These are phyloP conservation scores for Notiomystis cincta DNA, from an alignment of 2,113 vertebrate species.

Conservation along the genomic window DNA sequence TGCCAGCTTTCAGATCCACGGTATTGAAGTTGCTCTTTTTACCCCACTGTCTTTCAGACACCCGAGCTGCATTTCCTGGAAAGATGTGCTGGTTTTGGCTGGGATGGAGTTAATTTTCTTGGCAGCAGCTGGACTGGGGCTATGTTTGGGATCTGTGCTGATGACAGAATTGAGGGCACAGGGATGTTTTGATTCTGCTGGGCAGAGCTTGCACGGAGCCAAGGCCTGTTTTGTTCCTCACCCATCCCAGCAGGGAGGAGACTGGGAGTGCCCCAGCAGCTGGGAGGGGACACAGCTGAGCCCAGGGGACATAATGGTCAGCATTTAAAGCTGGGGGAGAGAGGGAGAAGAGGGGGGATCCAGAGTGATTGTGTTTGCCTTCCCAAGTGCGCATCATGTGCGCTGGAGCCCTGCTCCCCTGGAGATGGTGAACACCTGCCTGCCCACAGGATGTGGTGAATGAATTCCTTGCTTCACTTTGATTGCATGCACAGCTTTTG, in stretches of 20 bases:
- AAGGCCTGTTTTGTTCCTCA: accelerated
- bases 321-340: background rate
- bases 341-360: too few relatives aligned
- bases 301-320: background rate
- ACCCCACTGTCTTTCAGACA: background rate
- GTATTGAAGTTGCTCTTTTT: background rate
- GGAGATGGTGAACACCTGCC: background rate
- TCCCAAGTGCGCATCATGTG: accelerated
- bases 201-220: background rate
- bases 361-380: background rate
- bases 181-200: background rate
- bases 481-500: background rate
- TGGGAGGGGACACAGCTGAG: background rate
- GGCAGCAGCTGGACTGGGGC: accelerated
- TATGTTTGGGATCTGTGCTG: background rate
- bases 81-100: background rate
- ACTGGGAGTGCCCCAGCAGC: background rate
- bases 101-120: background rate
- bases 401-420: background rate
- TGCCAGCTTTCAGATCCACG: accelerated
- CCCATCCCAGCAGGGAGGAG: background rate
- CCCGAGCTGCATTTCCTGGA: background rate
- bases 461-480: background rate
- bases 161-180: background rate
- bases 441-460: background rate